A percentile compares a stretch with the other conserved stretches of the same genome.
phyloP scores from a whole-genome alignment of 2,113 vertebrate genomes.

The Eira barbara region DNA sequence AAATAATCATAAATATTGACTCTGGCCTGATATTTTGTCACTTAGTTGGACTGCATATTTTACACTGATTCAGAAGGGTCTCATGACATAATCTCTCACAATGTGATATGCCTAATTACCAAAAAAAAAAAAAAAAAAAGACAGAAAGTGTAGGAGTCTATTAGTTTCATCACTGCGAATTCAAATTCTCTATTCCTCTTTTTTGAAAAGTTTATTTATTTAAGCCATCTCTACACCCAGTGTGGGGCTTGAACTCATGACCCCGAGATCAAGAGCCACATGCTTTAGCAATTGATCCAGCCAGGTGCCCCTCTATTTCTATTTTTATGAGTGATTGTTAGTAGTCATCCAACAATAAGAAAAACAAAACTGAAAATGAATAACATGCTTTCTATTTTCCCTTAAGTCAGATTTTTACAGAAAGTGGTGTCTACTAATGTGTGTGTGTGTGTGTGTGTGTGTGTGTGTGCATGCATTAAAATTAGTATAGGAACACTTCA shows the following conservation, averaged over 20 bases:
- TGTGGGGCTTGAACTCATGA: neutral
- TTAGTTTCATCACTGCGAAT: neutral
- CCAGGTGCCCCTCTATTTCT: neutral
- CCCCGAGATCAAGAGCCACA: neutral
- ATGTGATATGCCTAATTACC: neutral
- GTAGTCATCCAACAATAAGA: neutral
- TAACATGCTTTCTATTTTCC: neutral
- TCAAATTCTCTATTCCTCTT: neutral
- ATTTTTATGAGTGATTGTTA: neutral
- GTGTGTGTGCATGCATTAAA: neutral
- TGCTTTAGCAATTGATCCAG: neutral
- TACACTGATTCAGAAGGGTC: neutral
- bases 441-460: neutral
- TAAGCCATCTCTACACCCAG: neutral
- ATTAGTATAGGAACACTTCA: neutral
- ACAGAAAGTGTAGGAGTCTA: neutral
- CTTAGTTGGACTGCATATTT: neutral
- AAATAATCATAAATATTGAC: neutral
- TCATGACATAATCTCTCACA: neutral
- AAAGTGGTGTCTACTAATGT: neutral
- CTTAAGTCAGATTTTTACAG: neutral
- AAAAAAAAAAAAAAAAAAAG: neutral
- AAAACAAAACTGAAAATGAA: neutral
- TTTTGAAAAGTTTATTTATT: neutral
- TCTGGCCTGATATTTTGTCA: neutral